Conservation (phyloP, 2,797 vertebrate genomes). For the Phrynocephalus vlangalii region DNA sequence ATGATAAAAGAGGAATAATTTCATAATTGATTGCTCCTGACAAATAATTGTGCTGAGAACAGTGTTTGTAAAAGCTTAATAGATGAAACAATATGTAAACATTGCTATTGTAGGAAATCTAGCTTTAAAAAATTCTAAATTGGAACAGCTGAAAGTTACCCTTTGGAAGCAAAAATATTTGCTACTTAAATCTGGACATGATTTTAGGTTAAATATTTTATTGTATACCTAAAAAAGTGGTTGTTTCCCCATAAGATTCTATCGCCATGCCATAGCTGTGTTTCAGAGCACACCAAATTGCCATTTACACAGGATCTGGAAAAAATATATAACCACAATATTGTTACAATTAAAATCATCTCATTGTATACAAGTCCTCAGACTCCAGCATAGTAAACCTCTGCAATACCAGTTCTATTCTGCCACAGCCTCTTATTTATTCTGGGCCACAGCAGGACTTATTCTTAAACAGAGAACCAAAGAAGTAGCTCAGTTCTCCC, state of each 20-base stretch:
- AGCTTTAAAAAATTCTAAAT: background rate
- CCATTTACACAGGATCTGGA: conserved; percentile 96
- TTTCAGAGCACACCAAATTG: conserved; percentile 83
- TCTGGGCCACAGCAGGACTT: background rate
- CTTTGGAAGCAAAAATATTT: background rate
- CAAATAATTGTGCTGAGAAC: too few relatives aligned
- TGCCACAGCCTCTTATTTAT: background rate
- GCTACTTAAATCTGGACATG: background rate
- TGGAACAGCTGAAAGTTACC: background rate
- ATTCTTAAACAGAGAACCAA: background rate
- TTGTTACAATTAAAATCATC: conserved; percentile 6
- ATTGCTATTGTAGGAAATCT: background rate
- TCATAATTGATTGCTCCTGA: background rate
- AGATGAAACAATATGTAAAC: background rate
- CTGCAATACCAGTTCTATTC: background rate
- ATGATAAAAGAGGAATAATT: background rate
- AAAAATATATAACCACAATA: background rate
- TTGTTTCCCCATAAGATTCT: conserved; percentile 99
- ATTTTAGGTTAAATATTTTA: background rate
- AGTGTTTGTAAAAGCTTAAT: background rate
- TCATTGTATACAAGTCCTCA: background rate
- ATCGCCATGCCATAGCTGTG: conserved; percentile 96
- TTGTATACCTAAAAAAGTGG: conserved; percentile 94
- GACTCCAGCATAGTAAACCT: background rate
- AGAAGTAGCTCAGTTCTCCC: background rate